These are phyloP conservation scores for Potorous gilbertii DNA, from an alignment of 2,797 vertebrate species.

Conservation along the genomic window DNA sequence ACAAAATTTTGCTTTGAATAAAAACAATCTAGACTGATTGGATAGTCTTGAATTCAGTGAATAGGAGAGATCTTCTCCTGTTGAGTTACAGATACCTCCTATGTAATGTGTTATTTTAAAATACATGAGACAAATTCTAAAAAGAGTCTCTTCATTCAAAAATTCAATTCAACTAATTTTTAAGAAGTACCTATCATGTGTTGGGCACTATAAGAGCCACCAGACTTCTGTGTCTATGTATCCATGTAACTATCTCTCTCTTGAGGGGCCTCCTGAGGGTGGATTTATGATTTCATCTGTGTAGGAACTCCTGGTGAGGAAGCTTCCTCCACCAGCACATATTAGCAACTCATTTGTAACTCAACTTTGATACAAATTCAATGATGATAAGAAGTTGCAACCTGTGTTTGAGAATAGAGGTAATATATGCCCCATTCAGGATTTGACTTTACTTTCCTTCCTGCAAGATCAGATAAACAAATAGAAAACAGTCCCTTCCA, in stretches of 20 bases:
- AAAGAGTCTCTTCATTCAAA: constrained; percentile 20
- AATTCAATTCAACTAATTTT: background rate
- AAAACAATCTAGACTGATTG: constrained; percentile 7
- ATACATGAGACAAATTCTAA: constrained; percentile 31
- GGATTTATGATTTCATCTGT: background rate
- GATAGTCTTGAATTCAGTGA: constrained; percentile 37
- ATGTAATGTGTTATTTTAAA: background rate
- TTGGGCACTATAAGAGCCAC: background rate
- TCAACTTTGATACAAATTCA: background rate
- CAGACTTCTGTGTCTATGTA: background rate
- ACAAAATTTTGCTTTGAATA: background rate
- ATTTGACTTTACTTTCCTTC: background rate
- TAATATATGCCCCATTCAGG: background rate
- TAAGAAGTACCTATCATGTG: background rate
- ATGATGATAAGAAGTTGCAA: background rate
- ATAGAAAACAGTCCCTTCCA: background rate
- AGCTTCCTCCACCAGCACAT: background rate
- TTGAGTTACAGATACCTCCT: background rate
- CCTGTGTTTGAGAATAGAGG: background rate
- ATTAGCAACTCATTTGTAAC: background rate
- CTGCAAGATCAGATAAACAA: background rate
- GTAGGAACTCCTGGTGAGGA: background rate
- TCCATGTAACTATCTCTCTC: background rate
- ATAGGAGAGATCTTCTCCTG: constrained; percentile 4
- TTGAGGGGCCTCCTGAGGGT: background rate